A percentile compares a stretch with the other conserved stretches of the same genome.
Conservation (phyloP, 2,113 vertebrate species). For the Rhinogobius similis region DNA sequence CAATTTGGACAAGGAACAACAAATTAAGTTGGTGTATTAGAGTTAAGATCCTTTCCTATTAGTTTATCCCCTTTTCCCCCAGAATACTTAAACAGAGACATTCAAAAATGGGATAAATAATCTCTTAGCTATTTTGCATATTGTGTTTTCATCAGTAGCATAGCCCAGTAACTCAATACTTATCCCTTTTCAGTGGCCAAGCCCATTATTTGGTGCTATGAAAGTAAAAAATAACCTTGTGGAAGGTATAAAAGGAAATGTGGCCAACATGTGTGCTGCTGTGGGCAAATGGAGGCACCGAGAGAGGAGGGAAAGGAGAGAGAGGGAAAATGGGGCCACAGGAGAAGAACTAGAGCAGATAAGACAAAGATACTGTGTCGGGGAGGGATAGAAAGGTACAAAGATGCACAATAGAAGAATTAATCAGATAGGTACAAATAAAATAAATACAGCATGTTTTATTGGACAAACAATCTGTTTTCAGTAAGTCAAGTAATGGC, state of each 20-base stretch:
- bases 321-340: constrained; percentile 45
- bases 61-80: background rate
- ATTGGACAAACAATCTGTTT: background rate
- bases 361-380: constrained; percentile 2
- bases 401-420: background rate
- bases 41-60: background rate
- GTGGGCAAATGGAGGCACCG: constrained; percentile 17
- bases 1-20: background rate
- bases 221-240: constrained; percentile 55
- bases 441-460: too few relatives aligned
- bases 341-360: constrained; percentile 32
- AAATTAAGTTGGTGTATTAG: background rate
- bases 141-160: background rate
- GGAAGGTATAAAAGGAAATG: constrained; percentile 37
- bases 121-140: background rate
- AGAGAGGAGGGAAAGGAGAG: constrained; percentile 37
- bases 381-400: background rate
- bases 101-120: background rate
- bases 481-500: background rate
- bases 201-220: constrained; percentile 22
- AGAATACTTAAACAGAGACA: background rate
- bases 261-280: constrained; percentile 30
- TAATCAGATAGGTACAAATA: background rate
- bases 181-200: background rate
- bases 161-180: background rate